A percentile compares a stretch with the other conserved stretches of the same genome.
Conservation (phyloP, 2,888 invertebrate genomes). For the Synanthedon tipuliformis region DNA sequence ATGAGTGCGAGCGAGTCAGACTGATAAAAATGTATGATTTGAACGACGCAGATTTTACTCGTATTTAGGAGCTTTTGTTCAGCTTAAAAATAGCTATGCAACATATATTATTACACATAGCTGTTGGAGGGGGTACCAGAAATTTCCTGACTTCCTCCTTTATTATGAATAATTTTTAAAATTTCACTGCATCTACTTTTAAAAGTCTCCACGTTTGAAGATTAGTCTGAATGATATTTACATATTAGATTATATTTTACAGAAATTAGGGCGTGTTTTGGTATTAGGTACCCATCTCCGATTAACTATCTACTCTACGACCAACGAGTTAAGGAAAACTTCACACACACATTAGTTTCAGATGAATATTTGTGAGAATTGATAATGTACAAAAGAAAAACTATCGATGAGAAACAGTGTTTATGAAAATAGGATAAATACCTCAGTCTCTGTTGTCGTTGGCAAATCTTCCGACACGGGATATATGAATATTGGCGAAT, state of each 20-base stretch:
- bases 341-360: constrained; percentile 22
- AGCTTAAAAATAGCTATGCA: no score
- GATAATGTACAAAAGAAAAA: not conserved
- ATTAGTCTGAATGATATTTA: constrained; percentile 35
- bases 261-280: constrained; percentile 31
- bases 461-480: constrained; percentile 27
- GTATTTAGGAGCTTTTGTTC: no score
- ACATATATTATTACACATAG: no score
- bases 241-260: constrained; percentile 21
- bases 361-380: not conserved
- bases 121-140: no score
- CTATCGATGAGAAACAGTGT: not conserved
- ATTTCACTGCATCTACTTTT: not conserved
- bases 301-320: constrained; percentile 21
- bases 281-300: constrained; percentile 17
- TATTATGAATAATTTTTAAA: not conserved
- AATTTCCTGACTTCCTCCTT: not conserved
- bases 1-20: no score
- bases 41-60: no score
- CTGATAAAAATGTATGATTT: no score
- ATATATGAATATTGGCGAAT: constrained; percentile 21
- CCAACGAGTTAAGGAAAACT: constrained; percentile 37
- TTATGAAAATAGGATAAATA: not conserved
- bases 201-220: constrained; percentile 34
- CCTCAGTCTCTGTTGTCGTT: constrained; percentile 46